Evolutionary conservation across 2,113 vertebrate genomes (phyloP).

Genomic region (Petrocephalus zakoni): DNA sequence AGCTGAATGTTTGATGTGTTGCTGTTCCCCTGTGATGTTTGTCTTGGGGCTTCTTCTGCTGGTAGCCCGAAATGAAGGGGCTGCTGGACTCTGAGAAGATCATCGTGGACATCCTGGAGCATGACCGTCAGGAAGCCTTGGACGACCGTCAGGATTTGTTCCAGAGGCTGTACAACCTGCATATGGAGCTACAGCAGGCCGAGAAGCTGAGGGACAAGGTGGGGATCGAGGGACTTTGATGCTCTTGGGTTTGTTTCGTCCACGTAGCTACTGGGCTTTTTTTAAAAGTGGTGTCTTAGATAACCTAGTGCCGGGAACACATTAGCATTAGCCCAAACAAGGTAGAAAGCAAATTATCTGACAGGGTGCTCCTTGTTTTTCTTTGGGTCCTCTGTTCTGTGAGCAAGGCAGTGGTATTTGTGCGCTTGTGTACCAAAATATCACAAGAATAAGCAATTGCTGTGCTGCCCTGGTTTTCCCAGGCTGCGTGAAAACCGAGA

Average conservation of each 20-base stretch:
- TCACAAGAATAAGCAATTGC: not conserved
- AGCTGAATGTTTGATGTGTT: not conserved
- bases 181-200: conserved; percentile 85
- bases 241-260: not conserved
- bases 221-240: not conserved
- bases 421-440: not conserved
- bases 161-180: conserved; percentile 86
- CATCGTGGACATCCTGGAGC: conserved; percentile 93
- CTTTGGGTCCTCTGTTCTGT: not conserved
- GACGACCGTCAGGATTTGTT: conserved; percentile 93
- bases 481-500: not conserved
- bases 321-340: not conserved
- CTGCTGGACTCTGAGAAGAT: conserved; percentile 86
- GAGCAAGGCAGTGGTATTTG: not conserved
- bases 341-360: not conserved
- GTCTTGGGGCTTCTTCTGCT: not conserved
- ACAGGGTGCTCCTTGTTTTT: not conserved
- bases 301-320: not conserved
- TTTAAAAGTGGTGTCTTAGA: not conserved
- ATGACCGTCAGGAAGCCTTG: conserved; percentile 89
- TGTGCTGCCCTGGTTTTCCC: not conserved
- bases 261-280: not conserved
- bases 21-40: not conserved
- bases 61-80: conserved; percentile 15
- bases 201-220: conserved; percentile 96